Conservation (phyloP, 2,888 invertebrate species). For the Brachyptera putata region DNA sequence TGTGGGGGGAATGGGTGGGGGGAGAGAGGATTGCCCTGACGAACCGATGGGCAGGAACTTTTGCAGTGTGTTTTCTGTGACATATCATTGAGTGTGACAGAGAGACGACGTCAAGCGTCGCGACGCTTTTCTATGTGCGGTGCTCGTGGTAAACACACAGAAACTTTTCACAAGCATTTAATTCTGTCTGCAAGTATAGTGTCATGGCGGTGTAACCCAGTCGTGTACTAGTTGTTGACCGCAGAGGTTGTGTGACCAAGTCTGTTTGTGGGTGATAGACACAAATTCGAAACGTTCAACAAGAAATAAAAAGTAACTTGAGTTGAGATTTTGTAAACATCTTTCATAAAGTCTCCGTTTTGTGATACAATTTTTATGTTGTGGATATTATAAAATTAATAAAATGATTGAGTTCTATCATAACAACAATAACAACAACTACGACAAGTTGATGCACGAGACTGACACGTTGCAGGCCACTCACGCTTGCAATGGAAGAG, state of each 20-base stretch:
- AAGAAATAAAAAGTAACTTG: neutral
- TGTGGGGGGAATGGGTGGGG: too few species aligned
- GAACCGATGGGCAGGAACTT: constrained; percentile 19
- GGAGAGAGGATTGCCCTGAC: too few species aligned
- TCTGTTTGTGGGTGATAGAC: neutral
- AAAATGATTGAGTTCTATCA: constrained; percentile 65
- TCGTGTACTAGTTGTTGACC: too few species aligned
- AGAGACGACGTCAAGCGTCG: constrained; percentile 12
- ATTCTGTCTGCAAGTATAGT: too few species aligned
- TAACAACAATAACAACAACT: constrained; percentile 31
- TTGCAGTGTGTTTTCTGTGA: constrained; percentile 12
- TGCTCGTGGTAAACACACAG: neutral
- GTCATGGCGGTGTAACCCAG: neutral
- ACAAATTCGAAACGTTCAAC: too few species aligned
- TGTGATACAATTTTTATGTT: constrained; percentile 18
- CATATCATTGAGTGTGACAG: constrained; percentile 24
- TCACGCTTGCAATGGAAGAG: constrained; percentile 56
- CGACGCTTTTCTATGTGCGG: constrained; percentile 2
- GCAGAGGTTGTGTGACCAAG: neutral
- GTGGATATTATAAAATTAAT: neutral
- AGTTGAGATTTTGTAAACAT: neutral
- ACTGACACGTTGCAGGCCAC: constrained; percentile 51
- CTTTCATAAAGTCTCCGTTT: too few species aligned
- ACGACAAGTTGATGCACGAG: constrained; percentile 57
- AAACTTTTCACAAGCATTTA: neutral